These are phyloP conservation scores for Nothoprocta pentlandii DNA, from an alignment of 2,113 vertebrate species.

Conservation along the genomic window DNA sequence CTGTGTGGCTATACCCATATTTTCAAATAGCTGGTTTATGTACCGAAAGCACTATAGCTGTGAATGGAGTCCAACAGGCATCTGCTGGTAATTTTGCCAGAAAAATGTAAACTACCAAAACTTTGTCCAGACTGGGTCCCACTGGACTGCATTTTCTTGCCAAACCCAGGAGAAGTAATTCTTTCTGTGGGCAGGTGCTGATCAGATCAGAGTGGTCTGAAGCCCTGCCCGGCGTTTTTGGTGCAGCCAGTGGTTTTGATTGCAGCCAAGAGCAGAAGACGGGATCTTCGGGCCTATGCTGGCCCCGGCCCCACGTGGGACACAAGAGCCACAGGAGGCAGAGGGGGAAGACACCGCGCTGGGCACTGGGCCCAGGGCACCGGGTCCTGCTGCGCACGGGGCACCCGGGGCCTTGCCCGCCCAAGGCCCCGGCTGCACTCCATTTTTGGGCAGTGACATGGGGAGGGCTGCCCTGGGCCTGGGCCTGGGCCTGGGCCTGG, in stretches of 20 bases:
- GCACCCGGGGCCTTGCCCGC: background rate
- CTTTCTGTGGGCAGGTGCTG: background rate
- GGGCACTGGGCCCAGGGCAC: rapidly evolving
- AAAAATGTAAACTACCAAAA: conserved; percentile 30
- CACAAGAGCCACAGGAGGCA: background rate
- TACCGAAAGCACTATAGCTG: background rate
- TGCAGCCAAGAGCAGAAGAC: background rate
- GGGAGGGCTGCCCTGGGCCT: background rate
- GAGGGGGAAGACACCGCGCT: no score
- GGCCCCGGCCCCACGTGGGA: background rate
- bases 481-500: background rate
- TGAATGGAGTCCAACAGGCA: background rate
- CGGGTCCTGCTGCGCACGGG: background rate
- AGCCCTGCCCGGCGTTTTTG: background rate
- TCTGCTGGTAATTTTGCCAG: background rate
- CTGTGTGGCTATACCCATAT: background rate
- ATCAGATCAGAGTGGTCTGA: background rate
- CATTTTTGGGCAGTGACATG: rapidly evolving
- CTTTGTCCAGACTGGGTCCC: background rate
- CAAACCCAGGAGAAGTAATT: background rate
- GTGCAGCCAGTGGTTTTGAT: background rate
- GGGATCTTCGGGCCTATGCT: background rate
- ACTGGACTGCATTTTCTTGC: background rate
- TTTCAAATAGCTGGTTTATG: background rate
- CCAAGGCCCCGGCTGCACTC: background rate